These are phyloP conservation scores for Ischnura elegans DNA, from an alignment of 2,888 invertebrate genomes.

Conservation along the genomic window DNA sequence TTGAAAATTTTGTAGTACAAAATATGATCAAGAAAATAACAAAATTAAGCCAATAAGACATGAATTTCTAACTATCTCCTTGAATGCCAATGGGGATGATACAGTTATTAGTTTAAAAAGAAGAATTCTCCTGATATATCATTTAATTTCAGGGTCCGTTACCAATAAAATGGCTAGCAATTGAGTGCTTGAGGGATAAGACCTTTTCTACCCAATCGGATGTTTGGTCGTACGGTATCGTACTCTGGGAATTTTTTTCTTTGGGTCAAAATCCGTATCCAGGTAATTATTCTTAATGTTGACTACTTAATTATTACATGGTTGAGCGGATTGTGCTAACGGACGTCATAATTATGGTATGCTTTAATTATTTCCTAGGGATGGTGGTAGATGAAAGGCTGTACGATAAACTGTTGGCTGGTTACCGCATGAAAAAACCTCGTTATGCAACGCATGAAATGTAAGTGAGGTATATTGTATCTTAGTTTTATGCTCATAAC, in stretches of 20 bases:
- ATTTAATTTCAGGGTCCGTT: conserved; percentile 83
- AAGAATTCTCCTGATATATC: too few relatives aligned
- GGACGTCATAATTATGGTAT: background rate
- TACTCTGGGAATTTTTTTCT: conserved; percentile 94
- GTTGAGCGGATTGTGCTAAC: background rate
- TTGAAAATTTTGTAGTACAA: too few relatives aligned
- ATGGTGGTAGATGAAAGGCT: conserved; percentile 87
- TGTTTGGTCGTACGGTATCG: conserved; percentile 95
- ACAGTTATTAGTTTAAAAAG: too few relatives aligned
- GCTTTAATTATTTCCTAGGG: conserved; percentile 75
- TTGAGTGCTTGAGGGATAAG: conserved; percentile 94
- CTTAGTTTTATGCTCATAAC: too few relatives aligned
- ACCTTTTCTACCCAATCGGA: conserved; percentile 97
- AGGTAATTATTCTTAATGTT: conserved; percentile 77
- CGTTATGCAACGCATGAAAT: conserved; percentile 89
- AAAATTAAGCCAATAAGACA: too few relatives aligned
- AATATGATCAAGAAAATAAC: too few relatives aligned
- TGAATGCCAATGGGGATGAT: too few relatives aligned
- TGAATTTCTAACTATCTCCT: too few relatives aligned
- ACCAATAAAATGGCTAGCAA: conserved; percentile 98
- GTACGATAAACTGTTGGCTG: conserved; percentile 87
- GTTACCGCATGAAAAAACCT: conserved; percentile 94
- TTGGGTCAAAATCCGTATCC: conserved; percentile 93
- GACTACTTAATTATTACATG: background rate
- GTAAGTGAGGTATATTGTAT: too few relatives aligned